Evolutionary conservation across 2,888 invertebrate species (phyloP), one percentile per base, ranked within the genome.

Genomic region (Andrena fulva): DNA sequence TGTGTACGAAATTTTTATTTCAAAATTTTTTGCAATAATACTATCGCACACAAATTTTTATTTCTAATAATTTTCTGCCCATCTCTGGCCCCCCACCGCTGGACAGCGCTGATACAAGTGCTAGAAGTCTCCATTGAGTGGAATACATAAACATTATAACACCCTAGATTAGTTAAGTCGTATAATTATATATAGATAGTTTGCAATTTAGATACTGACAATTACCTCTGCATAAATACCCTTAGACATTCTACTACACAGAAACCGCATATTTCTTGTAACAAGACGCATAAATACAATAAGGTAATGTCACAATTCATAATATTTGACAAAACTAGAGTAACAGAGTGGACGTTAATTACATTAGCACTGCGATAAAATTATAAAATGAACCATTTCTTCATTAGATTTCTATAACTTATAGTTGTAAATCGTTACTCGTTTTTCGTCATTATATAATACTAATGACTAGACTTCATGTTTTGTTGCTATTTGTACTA

Each of bases 381-480:
- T 83, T 77, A 64, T 69, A 67, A 74, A 66, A 64, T 80, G 60
- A 62, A 68, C 70, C 62, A 66, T 70, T 31, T 70, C 42, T 35
- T 69, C 74, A 75, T 72, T 72, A 54, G 54, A 73, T 80, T 76
- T 77, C 77, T 73, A 70, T 81, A 83, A 80, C 62, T 77, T 76
- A 66, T 63, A 66, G 59, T 62, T 70, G 70, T 79, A 67, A 79
- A 54, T 67, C 33, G 68, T 68, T 66, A 71, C 56, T 71, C 60
- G 27, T 75, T 73, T 62, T 77, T 81, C 70, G 77, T 77, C 76
- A 77, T 82, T 82, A 84, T 80, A 78, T 87, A 90, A 92, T 90
- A 91, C 89, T 91, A 87, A 91, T 91, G 93, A 93, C 93, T 93
- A 93, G 92, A 93, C 92, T 88, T 89, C 91, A 92, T 92, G 92